Conservation (phyloP, 1,140 invertebrate genomes). For the Nasonia longicornis region DNA sequence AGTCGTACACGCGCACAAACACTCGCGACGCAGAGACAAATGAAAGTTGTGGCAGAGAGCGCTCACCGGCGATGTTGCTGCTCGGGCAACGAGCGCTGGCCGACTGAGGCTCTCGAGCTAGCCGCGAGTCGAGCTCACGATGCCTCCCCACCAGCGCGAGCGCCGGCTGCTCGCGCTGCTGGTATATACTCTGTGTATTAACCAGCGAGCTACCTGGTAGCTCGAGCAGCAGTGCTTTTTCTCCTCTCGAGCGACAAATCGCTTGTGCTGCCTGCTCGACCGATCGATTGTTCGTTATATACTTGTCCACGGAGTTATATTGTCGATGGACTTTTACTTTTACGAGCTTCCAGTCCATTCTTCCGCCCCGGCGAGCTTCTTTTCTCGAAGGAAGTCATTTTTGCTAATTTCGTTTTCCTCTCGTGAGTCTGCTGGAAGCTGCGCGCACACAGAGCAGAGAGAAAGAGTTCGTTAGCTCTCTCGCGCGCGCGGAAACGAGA, state of each 20-base stretch:
- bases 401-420: too few relatives aligned
- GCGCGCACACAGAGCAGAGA: not conserved
- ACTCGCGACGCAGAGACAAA: not conserved
- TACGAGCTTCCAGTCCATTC: not conserved
- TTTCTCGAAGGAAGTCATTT: too few relatives aligned
- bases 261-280: not conserved
- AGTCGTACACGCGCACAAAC: not conserved
- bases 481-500: not conserved
- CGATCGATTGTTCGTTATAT: not conserved
- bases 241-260: not conserved
- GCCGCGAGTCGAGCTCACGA: conserved; percentile 38
- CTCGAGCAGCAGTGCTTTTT: not conserved
- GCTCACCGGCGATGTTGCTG: conserved; percentile 13
- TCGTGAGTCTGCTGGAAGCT: too few relatives aligned
- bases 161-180: not conserved
- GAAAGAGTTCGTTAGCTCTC: not conserved
- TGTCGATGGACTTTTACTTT: not conserved
- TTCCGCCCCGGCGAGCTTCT: not conserved
- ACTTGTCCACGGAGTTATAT: not conserved
- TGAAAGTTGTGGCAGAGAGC: not conserved
- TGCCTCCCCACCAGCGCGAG: not conserved
- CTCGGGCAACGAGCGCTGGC: conserved; percentile 49
- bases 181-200: not conserved
- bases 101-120: conserved; percentile 54
- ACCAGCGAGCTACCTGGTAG: not conserved